These are phyloP conservation scores for Athripsodes cinereus DNA, from an alignment of 2,888 invertebrate genomes.

Conservation along the genomic window DNA sequence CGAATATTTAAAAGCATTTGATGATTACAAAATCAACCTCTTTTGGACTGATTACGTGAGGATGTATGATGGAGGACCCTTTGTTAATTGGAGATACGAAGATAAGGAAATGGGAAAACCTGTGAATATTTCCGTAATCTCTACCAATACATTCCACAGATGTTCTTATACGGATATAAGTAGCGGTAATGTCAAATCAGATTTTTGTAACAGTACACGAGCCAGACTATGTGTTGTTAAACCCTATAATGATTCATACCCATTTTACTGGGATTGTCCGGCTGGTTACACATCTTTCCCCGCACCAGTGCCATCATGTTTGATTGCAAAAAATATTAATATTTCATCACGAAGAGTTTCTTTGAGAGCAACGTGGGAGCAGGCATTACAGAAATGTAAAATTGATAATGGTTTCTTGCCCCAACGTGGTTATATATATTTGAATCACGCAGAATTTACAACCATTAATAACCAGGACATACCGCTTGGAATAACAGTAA, in stretches of 20 bases:
- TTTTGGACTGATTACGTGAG: slow-evolving; percentile 45
- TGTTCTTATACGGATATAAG: slow-evolving; percentile 38
- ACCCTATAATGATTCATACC: slow-evolving; percentile 33
- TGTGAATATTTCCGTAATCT: neutral
- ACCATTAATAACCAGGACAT: slow-evolving; percentile 31
- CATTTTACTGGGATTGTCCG: slow-evolving; percentile 33
- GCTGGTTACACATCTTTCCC: slow-evolving; percentile 35
- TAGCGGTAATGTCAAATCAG: slow-evolving; percentile 34
- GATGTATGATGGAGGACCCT: slow-evolving; percentile 42
- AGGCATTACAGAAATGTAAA: slow-evolving; percentile 37
- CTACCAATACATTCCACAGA: slow-evolving; percentile 29
- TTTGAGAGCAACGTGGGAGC: slow-evolving; percentile 42
- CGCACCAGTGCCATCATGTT: slow-evolving; percentile 39
- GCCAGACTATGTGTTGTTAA: slow-evolving; percentile 42
- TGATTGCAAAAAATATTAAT: slow-evolving; percentile 28
- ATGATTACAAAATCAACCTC: slow-evolving; percentile 17
- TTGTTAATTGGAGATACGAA: slow-evolving; percentile 40
- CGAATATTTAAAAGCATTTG: slow-evolving; percentile 6
- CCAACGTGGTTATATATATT: slow-evolving; percentile 43
- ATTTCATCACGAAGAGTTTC: slow-evolving; percentile 34
- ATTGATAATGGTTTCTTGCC: slow-evolving; percentile 36
- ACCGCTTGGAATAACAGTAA: slow-evolving; percentile 37
- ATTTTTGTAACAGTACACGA: slow-evolving; percentile 37
- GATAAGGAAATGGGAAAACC: slow-evolving; percentile 32
- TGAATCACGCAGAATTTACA: slow-evolving; percentile 34